Conservation (phyloP, 1,140 invertebrate genomes). For the Scaptomyza graminum region DNA sequence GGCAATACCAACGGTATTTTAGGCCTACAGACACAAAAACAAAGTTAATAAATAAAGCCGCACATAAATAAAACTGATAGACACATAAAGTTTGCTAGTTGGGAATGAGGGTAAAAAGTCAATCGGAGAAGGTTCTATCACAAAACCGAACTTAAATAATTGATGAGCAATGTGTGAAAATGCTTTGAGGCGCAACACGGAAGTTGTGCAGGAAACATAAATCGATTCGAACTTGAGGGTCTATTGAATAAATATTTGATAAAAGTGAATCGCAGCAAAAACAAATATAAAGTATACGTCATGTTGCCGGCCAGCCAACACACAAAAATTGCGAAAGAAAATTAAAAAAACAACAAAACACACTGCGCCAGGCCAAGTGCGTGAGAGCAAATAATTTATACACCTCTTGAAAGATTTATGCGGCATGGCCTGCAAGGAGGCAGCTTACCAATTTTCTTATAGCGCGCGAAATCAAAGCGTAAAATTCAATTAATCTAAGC, state of each 20-base stretch:
- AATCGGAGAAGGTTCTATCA: slow-evolving; percentile 34
- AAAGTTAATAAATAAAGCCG: slow-evolving; percentile 15
- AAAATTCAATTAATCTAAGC: slow-evolving; percentile 81
- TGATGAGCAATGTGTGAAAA: slow-evolving; percentile 61
- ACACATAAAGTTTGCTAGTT: not conserved
- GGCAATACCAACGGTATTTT: slow-evolving; percentile 24
- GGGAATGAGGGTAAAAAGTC: not conserved
- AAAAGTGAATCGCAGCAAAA: slow-evolving; percentile 51
- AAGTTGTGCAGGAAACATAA: slow-evolving; percentile 71
- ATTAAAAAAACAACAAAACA: slow-evolving; percentile 11
- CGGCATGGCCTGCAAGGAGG: slow-evolving; percentile 37
- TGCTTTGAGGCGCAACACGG: slow-evolving; percentile 48
- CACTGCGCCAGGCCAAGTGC: slow-evolving; percentile 50
- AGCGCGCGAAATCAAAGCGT: slow-evolving; percentile 74
- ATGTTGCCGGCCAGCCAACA: slow-evolving; percentile 48
- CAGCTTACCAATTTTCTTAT: slow-evolving; percentile 41
- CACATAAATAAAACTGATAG: slow-evolving; percentile 36
- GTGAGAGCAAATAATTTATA: slow-evolving; percentile 77
- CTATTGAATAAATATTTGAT: slow-evolving; percentile 77
- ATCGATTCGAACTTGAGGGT: slow-evolving; percentile 70
- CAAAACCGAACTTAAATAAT: slow-evolving; percentile 58
- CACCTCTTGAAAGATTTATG: slow-evolving; percentile 81
- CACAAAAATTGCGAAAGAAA: slow-evolving; percentile 44
- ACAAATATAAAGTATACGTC: slow-evolving; percentile 67
- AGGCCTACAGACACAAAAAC: slow-evolving; percentile 17